Evolutionary conservation across 2,888 invertebrate species (phyloP).

Genomic region (Phyto melanocephala): DNA sequence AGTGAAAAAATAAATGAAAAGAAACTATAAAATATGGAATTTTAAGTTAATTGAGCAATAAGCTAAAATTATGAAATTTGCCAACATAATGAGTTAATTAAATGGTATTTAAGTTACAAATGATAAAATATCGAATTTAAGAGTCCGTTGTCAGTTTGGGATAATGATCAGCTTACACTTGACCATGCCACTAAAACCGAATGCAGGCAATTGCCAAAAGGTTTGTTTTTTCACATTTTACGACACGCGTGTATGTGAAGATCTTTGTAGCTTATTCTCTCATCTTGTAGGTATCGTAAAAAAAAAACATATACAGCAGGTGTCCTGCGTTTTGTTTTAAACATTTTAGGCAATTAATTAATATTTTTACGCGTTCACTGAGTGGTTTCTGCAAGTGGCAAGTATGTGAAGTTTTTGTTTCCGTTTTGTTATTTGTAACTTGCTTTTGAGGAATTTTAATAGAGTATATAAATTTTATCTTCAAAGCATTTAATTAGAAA

Average conservation of each 20-base stretch:
- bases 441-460: constrained; percentile 17
- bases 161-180: constrained; percentile 34
- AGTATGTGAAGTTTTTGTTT: not conserved
- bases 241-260: constrained; percentile 25
- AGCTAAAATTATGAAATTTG: constrained; percentile 62
- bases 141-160: not conserved
- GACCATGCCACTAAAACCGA: constrained; percentile 13
- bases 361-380: constrained; percentile 51
- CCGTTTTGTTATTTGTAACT: not conserved
- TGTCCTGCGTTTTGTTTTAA: constrained; percentile 3
- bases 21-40: constrained; percentile 60
- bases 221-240: not conserved
- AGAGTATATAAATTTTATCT: constrained; percentile 12
- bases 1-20: not conserved
- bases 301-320: constrained; percentile 19
- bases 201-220: constrained; percentile 7
- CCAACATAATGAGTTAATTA: constrained; percentile 62
- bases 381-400: constrained; percentile 4
- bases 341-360: constrained; percentile 42
- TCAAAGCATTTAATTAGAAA: not conserved
- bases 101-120: constrained; percentile 59
- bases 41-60: constrained; percentile 64
- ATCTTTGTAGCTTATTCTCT: constrained; percentile 2
- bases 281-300: not conserved
- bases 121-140: constrained; percentile 64